Evolutionary conservation across 2,113 vertebrate genomes (phyloP).

Genomic region (Gymnarchus niloticus): DNA sequence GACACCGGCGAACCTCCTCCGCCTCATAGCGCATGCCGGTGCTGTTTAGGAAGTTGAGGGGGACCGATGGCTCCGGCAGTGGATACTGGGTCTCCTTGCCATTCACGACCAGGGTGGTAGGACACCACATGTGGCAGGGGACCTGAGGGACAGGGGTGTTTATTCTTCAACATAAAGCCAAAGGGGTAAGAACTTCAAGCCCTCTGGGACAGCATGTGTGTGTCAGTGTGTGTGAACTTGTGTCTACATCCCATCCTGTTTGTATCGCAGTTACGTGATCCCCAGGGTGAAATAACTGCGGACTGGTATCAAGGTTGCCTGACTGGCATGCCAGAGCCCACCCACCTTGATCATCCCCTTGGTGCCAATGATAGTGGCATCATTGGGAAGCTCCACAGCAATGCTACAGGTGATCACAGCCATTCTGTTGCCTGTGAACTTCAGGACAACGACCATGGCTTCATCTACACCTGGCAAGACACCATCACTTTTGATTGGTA

Average conservation of each 20-base stretch:
- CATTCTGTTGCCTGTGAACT: slow-evolving; percentile 62
- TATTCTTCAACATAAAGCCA: neutral
- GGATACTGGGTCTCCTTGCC: slow-evolving; percentile 60
- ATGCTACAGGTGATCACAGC: slow-evolving; percentile 58
- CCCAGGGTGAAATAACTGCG: neutral
- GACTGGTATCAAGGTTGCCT: neutral
- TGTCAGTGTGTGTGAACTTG: no score
- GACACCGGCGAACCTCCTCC: slow-evolving; percentile 71
- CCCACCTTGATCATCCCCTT: slow-evolving; percentile 67
- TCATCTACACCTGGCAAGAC: slow-evolving; percentile 61
- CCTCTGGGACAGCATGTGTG: neutral
- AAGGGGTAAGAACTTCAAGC: neutral
- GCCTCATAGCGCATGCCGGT: slow-evolving; percentile 74
- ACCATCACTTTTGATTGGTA: neutral
- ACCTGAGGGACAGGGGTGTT: slow-evolving; percentile 50
- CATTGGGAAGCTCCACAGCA: slow-evolving; percentile 51
- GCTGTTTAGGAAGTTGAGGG: slow-evolving; percentile 61
- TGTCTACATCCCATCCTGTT: neutral
- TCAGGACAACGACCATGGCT: slow-evolving; percentile 57
- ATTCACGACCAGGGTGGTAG: slow-evolving; percentile 63
- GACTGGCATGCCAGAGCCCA: neutral
- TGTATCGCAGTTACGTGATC: neutral
- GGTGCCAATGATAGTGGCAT: slow-evolving; percentile 60
- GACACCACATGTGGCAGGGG: slow-evolving; percentile 64
- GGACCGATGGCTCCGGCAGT: slow-evolving; percentile 54